phyloP scores from a whole-genome alignment of 1,140 invertebrate genomes.

The Ylistrum balloti region DNA sequence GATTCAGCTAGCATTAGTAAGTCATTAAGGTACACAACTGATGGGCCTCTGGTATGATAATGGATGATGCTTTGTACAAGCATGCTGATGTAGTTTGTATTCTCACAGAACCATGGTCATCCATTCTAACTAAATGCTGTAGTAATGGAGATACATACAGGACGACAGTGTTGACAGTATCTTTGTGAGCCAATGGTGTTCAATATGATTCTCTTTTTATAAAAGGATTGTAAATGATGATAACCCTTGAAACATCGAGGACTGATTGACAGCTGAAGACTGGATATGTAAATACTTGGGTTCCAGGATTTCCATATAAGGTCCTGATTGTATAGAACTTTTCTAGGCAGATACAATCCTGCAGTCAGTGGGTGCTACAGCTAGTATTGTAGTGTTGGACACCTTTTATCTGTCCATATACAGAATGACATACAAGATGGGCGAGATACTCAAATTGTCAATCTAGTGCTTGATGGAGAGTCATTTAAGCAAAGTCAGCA shows the following conservation, averaged over 20 bases:
- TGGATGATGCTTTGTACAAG: no score
- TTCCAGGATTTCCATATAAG: background rate
- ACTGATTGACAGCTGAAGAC: background rate
- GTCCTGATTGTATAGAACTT: background rate
- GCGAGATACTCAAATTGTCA: slow-evolving; percentile 3
- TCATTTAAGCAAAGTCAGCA: background rate
- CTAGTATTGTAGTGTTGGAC: background rate
- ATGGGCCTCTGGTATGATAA: background rate
- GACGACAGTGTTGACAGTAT: background rate
- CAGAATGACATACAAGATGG: background rate
- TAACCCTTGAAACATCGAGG: no score
- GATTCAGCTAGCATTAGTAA: no score
- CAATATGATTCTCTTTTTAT: no score
- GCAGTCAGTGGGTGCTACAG: background rate
- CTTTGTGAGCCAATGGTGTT: background rate
- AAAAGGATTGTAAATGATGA: no score
- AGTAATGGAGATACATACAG: no score
- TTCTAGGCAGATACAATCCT: background rate
- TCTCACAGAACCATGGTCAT: no score
- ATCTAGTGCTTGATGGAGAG: background rate
- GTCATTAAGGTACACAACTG: background rate
- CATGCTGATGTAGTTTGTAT: no score
- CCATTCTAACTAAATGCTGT: no score
- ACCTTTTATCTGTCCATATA: background rate
- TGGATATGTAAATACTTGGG: background rate